Conservation (phyloP, 2,888 invertebrate genomes). For the Metalampra italica region DNA sequence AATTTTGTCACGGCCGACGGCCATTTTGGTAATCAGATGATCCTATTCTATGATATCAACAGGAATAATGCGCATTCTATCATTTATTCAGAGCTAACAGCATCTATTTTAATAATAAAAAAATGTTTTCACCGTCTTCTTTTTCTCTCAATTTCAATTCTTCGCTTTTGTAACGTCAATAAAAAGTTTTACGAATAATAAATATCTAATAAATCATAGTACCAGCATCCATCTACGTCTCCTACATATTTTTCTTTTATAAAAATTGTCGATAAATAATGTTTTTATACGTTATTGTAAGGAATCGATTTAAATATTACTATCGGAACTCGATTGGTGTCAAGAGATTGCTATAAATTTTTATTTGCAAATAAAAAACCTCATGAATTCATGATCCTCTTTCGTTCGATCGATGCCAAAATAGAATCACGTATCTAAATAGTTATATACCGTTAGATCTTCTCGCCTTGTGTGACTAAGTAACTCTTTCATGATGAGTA, state of each 20-base stretch:
- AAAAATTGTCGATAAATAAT: neutral
- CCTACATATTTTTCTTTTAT: neutral
- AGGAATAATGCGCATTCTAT: neutral
- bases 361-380: constrained; percentile 21
- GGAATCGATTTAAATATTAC: constrained; percentile 10
- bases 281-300: neutral
- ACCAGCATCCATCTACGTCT: no score
- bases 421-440: constrained; percentile 25
- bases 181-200: constrained; percentile 5
- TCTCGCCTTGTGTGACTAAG: neutral
- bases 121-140: no score
- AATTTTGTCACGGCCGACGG: constrained; percentile 3
- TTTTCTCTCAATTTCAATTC: neutral
- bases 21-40: neutral
- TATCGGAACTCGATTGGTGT: constrained; percentile 16
- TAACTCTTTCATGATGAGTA: no score
- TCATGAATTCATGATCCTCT: constrained; percentile 2
- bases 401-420: constrained; percentile 14
- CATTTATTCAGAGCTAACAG: no score
- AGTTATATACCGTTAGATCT: constrained; percentile 4
- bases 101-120: no score
- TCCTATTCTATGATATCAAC: neutral
- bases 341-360: constrained; percentile 19
- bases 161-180: neutral
- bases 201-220: constrained; percentile 7